These are phyloP conservation scores for Clepsis dumicolana DNA, from an alignment of 2,888 invertebrate species.

Conservation along the genomic window DNA sequence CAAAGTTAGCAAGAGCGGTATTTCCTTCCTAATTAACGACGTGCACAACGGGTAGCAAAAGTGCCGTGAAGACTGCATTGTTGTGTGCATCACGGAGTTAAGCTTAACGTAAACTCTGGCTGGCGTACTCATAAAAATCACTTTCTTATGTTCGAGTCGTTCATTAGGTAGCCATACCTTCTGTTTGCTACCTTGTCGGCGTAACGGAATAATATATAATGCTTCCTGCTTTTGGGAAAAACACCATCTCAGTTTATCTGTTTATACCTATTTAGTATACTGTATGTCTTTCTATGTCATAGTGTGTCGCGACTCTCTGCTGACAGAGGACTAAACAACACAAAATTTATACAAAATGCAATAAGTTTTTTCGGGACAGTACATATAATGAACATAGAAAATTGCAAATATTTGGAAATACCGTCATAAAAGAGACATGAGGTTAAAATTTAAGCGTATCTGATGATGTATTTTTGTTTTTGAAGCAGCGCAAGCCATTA, in stretches of 20 bases:
- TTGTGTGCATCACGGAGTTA: conserved; percentile 59
- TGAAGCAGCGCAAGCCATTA: not conserved
- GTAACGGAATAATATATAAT: not conserved
- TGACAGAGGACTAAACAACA: not conserved
- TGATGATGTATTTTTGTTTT: too few species aligned
- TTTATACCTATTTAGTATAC: too few species aligned
- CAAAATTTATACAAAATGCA: too few species aligned
- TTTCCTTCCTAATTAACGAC: conserved; percentile 71
- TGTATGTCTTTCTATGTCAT: not conserved
- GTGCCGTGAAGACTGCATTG: conserved; percentile 58
- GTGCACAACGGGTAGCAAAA: conserved; percentile 49
- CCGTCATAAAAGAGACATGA: too few species aligned
- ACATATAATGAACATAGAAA: too few species aligned
- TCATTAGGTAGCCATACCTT: not conserved
- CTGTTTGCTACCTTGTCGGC: not conserved
- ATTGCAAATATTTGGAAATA: too few species aligned
- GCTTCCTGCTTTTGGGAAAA: too few species aligned
- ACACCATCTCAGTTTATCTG: too few species aligned
- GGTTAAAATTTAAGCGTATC: too few species aligned
- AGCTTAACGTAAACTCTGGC: conserved; percentile 47
- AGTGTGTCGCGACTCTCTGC: not conserved
- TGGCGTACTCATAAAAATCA: conserved; percentile 40
- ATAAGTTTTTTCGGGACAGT: too few species aligned
- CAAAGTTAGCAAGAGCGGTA: conserved; percentile 62
- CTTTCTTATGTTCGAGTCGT: conserved; percentile 11